Conservation (phyloP, 2,113 vertebrate species). For the Machaerirhynchus nigripectus region DNA sequence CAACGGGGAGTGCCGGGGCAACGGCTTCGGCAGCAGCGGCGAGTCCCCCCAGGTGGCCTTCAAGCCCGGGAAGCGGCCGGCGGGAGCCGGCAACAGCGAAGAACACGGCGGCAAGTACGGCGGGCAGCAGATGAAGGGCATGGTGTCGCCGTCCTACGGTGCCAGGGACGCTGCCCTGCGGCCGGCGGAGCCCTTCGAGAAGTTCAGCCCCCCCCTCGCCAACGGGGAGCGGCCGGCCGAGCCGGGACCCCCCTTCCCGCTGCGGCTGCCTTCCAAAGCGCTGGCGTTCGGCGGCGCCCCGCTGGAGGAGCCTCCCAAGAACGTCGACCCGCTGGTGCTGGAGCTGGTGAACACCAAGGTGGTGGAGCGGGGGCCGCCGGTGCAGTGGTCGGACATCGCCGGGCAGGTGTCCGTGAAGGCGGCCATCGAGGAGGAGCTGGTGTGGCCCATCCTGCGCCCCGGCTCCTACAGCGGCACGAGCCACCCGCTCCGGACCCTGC, state of each 20-base stretch:
- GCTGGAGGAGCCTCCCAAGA: constrained; percentile 78
- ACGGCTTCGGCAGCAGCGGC: constrained; percentile 73
- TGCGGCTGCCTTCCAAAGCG: constrained; percentile 64
- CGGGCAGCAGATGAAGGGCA: constrained; percentile 72
- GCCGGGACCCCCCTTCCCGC: not conserved
- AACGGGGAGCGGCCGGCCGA: constrained; percentile 73
- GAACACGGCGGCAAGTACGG: constrained; percentile 72
- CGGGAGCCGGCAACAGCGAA: not conserved
- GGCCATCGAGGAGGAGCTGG: constrained; percentile 89
- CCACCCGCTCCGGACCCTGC: constrained; percentile 80
- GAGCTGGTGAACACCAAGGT: constrained; percentile 87
- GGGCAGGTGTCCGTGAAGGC: constrained; percentile 87
- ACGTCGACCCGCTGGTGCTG: constrained; percentile 79
- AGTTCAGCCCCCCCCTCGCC: constrained; percentile 81
- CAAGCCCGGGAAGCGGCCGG: constrained; percentile 79
- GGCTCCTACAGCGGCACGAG: constrained; percentile 53
- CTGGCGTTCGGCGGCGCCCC: constrained; percentile 46
- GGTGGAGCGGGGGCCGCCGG: constrained; percentile 84
- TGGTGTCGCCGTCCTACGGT: constrained; percentile 81
- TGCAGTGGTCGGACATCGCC: constrained; percentile 88
- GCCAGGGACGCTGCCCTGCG: constrained; percentile 67
- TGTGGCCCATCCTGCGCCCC: constrained; percentile 89
- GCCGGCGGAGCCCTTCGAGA: constrained; percentile 64
- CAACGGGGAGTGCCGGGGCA: constrained; percentile 83
- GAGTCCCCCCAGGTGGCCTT: constrained; percentile 71